These are phyloP conservation scores for Cryptoprocta ferox DNA, from an alignment of 2,797 vertebrate species.

Conservation along the genomic window DNA sequence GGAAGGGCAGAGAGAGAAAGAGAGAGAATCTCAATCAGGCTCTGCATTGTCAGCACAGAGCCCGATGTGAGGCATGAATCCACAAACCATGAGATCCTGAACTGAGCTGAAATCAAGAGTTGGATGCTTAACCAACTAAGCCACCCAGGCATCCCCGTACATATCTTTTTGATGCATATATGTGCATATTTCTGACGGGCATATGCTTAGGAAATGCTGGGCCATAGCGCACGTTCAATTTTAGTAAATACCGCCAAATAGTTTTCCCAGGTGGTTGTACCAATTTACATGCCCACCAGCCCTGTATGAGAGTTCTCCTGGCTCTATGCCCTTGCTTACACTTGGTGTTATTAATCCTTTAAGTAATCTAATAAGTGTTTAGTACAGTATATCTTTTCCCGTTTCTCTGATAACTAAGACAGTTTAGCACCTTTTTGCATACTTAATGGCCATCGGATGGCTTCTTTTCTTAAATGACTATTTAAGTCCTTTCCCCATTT, in stretches of 20 bases:
- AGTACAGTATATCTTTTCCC: not conserved
- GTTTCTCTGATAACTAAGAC: not conserved
- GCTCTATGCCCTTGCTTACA: not conserved
- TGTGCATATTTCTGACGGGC: not conserved
- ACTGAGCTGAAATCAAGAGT: too few species aligned
- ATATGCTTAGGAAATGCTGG: not conserved
- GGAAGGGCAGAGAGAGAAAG: too few species aligned
- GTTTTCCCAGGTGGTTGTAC: not conserved
- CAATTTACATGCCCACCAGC: not conserved
- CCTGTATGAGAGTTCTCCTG: not conserved
- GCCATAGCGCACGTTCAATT: not conserved
- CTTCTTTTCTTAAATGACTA: not conserved
- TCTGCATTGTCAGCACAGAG: too few species aligned
- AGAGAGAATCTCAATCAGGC: too few species aligned
- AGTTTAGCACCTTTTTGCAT: not conserved
- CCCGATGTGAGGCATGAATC: too few species aligned
- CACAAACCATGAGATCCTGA: too few species aligned
- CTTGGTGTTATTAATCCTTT: not conserved
- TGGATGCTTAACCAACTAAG: too few species aligned
- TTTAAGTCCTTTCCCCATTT: not conserved
- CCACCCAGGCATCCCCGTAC: too few species aligned
- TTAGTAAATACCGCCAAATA: not conserved
- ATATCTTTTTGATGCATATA: not conserved
- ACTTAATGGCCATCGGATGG: not conserved
- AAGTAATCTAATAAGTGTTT: not conserved